Evolutionary conservation across 2,888 invertebrate species (phyloP).

Genomic region (Argyresthia goedartella): DNA sequence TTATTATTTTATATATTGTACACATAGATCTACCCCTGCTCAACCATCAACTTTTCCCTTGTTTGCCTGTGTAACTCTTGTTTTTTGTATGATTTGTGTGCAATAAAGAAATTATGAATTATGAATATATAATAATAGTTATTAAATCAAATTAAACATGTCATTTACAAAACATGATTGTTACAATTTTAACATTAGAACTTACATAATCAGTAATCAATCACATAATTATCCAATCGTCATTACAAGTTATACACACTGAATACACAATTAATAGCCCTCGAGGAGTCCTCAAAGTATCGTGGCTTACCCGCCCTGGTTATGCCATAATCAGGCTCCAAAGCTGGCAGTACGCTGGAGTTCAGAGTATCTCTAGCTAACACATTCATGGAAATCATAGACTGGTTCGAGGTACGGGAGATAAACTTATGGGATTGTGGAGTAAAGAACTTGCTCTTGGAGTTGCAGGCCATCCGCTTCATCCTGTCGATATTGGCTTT

Average conservation of each 20-base stretch:
- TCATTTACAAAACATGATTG: too few species aligned
- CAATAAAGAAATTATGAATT: too few species aligned
- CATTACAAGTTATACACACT: constrained; percentile 39
- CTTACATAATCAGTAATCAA: neutral
- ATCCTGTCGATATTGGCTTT: constrained; percentile 42
- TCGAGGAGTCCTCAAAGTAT: constrained; percentile 52
- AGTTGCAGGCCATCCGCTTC: constrained; percentile 41
- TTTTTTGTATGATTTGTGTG: too few species aligned
- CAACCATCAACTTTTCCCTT: too few species aligned
- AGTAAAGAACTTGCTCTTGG: constrained; percentile 30
- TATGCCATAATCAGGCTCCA: constrained; percentile 59
- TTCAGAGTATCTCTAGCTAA: constrained; percentile 20
- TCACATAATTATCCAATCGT: neutral
- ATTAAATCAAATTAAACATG: too few species aligned
- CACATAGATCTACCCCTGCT: too few species aligned
- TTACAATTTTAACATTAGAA: too few species aligned
- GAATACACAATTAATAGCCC: constrained; percentile 54
- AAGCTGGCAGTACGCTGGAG: constrained; percentile 27
- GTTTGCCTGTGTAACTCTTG: too few species aligned
- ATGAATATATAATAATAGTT: too few species aligned
- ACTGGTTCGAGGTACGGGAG: constrained; percentile 20
- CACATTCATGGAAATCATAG: constrained; percentile 9
- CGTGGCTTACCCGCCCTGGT: constrained; percentile 38
- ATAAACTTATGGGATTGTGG: constrained; percentile 30
- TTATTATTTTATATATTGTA: too few species aligned